phyloP scores from a whole-genome alignment of 2,888 invertebrate genomes.

The Pammene aurita region DNA sequence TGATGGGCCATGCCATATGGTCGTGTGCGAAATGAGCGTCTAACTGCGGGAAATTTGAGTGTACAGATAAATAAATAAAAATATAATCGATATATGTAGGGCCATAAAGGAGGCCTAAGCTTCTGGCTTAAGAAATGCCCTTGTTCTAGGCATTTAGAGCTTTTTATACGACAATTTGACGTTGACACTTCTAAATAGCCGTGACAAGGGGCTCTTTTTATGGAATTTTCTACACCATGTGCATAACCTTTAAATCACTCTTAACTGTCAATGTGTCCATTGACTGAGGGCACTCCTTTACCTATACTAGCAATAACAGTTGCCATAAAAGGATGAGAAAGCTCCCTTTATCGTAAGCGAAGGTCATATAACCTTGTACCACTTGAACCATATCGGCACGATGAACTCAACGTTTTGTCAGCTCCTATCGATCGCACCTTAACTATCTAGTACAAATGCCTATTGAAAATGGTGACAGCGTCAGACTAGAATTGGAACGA shows the following conservation, averaged over 20 bases:
- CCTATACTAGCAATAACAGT: conserved; percentile 10
- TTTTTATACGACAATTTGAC: too few relatives aligned
- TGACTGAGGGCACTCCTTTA: not conserved
- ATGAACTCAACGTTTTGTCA: conserved; percentile 57
- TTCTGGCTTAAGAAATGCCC: too few relatives aligned
- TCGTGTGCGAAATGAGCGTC: conserved; percentile 43
- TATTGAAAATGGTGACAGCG: conserved; percentile 7
- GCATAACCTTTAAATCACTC: too few relatives aligned
- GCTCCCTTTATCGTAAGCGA: conserved; percentile 58
- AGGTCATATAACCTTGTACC: conserved; percentile 70
- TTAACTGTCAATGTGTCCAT: too few relatives aligned
- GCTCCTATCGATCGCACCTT: conserved; percentile 60
- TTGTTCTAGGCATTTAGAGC: too few relatives aligned
- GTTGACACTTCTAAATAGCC: too few relatives aligned
- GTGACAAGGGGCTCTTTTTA: too few relatives aligned
- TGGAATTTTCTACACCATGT: too few relatives aligned
- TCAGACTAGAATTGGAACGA: not conserved
- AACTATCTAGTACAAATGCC: conserved; percentile 30
- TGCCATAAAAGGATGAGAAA: conserved; percentile 40
- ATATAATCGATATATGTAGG: not conserved
- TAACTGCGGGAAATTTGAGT: not conserved
- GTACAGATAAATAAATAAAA: not conserved
- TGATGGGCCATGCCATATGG: conserved; percentile 59
- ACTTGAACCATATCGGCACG: conserved; percentile 59
- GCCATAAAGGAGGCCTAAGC: too few relatives aligned